phyloP scores from a whole-genome alignment of 2,888 invertebrate genomes.

The Anticlea derivata region DNA sequence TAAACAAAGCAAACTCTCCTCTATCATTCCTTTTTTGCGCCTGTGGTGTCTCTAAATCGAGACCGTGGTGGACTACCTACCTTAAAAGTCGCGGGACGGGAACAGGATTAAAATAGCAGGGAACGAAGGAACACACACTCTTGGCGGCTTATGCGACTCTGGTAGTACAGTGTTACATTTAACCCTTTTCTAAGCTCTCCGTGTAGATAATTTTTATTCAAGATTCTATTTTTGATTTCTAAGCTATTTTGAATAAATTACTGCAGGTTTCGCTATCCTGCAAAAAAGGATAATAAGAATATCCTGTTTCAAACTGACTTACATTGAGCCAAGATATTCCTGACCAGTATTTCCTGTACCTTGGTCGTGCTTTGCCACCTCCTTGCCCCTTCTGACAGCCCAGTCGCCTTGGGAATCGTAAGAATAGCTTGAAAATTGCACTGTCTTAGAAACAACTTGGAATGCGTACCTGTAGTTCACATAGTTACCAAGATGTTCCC shows the following conservation, averaged over 20 bases:
- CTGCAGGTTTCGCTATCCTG: too few species aligned
- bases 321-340: neutral
- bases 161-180: constrained; percentile 28
- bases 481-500: constrained; percentile 7
- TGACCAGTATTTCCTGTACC: constrained; percentile 5
- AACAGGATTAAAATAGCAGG: constrained; percentile 17
- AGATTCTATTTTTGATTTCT: constrained; percentile 17
- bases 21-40: constrained; percentile 9
- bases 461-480: constrained; percentile 6
- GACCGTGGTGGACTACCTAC: constrained; percentile 6
- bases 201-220: constrained; percentile 18
- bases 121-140: constrained; percentile 23
- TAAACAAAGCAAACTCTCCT: too few species aligned
- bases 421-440: constrained; percentile 24
- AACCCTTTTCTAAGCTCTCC: constrained; percentile 29
- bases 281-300: neutral
- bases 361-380: constrained; percentile 4
- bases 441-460: constrained; percentile 7
- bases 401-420: constrained; percentile 23
- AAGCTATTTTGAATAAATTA: constrained; percentile 7
- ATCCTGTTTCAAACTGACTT: constrained; percentile 8
- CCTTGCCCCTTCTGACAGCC: constrained; percentile 11
- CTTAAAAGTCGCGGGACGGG: constrained; percentile 10
- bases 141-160: constrained; percentile 23
- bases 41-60: constrained; percentile 2